Evolutionary conservation across 2,113 vertebrate genomes (phyloP).

Genomic region (Hyla sarda): DNA sequence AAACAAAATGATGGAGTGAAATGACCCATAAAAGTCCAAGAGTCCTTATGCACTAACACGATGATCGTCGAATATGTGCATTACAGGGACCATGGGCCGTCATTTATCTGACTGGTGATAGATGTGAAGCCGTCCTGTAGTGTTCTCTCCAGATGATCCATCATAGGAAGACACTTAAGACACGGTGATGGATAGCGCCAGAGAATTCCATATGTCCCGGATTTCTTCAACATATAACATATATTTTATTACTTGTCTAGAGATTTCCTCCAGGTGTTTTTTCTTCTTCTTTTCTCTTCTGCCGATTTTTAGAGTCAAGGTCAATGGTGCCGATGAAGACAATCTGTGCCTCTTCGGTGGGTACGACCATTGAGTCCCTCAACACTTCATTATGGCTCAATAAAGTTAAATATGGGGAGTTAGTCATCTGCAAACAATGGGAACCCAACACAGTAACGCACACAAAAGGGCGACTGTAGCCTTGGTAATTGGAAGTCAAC

Average conservation of each 20-base stretch:
- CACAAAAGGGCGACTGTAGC: neutral
- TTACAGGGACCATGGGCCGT: neutral
- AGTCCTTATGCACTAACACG: neutral
- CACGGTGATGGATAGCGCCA: neutral
- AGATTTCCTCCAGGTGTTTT: conserved; percentile 1
- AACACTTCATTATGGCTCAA: neutral
- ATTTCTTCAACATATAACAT: neutral
- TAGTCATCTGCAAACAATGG: conserved; percentile 13
- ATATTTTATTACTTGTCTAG: neutral
- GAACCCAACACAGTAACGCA: neutral
- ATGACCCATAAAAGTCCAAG: conserved; percentile 9
- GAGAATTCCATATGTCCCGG: neutral
- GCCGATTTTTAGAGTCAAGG: neutral
- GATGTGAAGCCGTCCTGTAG: neutral
- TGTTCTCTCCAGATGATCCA: conserved; percentile 9
- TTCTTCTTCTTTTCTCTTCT: neutral
- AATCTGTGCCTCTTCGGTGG: neutral
- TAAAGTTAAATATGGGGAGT: neutral
- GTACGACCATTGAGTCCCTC: neutral
- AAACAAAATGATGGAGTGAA: neutral
- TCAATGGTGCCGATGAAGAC: neutral
- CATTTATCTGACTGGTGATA: conserved; percentile 5
- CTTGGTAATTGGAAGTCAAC: conserved; percentile 39
- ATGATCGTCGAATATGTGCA: neutral
- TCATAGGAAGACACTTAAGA: conserved; percentile 13